Evolutionary conservation across 2,888 invertebrate species (phyloP), one percentile per base, ranked within the genome.

Genomic region (Platypus cylindrus): DNA sequence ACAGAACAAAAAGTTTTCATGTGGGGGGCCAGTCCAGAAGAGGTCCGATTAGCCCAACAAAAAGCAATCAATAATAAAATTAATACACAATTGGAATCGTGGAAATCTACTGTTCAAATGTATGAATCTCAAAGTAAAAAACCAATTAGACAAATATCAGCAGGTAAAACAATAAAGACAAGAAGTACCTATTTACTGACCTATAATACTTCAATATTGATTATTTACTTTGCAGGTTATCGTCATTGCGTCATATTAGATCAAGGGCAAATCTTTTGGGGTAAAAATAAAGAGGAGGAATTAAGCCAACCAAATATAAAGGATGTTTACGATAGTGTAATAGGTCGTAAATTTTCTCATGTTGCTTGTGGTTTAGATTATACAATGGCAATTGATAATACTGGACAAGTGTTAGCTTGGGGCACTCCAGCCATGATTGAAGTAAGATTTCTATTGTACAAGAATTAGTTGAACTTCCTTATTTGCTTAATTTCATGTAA

Each of bases 221-320:
- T 9, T 20, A 20, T 20, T 20, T 5, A 15, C n/a, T 55, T 17
- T 37, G 8, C 16, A 43, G 91, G 91, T 1, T 81, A 84, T 60
- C 80, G 86, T 53, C 91, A 93, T 58, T 82, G 80, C 23, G 59
- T 55, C 7, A 49, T 61, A 30, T 40, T 62, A 26, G 57, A 61
- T 33, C 52, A 54, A 31, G 59, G 60, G 2, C 55, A 54, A 42
- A 49, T 62, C 13, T 41, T 58, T 17, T 91, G 90, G 86, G 91
- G 93, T 2, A 73, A 85, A 42, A 90, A 87, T 61, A 71, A 86
- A 41, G 90, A 93, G 54, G 89, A 90, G 20, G 93, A 93, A 57
- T 64, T 93, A 34, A 89, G 87, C 13, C 76, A 75, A 36, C 80
- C 81, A 2, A 73, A 73, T 40, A 38, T 60, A 12, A 47, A 52